Conservation (phyloP, 2,888 invertebrate species). For the Diarsia dahlii region DNA sequence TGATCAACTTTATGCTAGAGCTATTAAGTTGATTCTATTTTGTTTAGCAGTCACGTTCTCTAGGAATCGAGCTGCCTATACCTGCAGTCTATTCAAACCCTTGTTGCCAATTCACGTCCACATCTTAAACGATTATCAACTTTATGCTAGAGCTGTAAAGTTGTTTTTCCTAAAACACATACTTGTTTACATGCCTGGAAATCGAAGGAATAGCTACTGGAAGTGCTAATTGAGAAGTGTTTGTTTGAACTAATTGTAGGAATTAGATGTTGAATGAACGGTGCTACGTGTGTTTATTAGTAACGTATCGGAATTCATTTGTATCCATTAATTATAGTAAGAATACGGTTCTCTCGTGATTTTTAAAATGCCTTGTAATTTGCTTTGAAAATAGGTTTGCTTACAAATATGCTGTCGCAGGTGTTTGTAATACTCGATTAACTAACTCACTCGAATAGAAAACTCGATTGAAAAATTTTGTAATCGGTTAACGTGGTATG, state of each 20-base stretch:
- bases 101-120: background rate
- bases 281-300: background rate
- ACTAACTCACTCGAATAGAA: background rate
- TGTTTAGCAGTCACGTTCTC: slow-evolving; percentile 64
- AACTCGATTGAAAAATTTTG: too few relatives aligned
- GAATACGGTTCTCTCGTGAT: background rate
- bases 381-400: background rate
- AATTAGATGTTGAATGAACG: slow-evolving; percentile 1
- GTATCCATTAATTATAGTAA: background rate
- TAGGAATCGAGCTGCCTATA: slow-evolving; percentile 19
- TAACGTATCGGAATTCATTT: slow-evolving; percentile 6
- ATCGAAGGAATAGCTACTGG: background rate
- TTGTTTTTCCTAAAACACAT: background rate
- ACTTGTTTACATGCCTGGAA: background rate
- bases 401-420: background rate
- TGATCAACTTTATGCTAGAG: background rate
- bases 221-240: slow-evolving; percentile 39
- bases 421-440: background rate
- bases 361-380: background rate
- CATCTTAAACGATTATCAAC: background rate
- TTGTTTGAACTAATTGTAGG: slow-evolving; percentile 9
- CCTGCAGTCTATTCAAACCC: background rate
- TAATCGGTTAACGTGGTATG: too few relatives aligned
- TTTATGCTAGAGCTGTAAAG: background rate
- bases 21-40: too few relatives aligned